phyloP scores from a whole-genome alignment of 1,140 invertebrate species.

The Pseudachorutes palmiensis region DNA sequence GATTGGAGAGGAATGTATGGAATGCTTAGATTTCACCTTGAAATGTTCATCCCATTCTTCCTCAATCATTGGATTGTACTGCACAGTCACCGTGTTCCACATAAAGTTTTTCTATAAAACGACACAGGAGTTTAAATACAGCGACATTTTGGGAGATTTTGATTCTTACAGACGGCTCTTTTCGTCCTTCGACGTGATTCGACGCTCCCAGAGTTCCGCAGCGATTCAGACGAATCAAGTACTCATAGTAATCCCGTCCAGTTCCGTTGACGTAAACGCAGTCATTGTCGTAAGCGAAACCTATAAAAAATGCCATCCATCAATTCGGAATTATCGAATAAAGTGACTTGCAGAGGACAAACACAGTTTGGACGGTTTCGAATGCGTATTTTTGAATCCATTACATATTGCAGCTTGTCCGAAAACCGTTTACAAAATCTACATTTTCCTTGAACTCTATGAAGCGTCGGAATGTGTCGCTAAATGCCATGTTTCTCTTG shows the following conservation, averaged over 20 bases:
- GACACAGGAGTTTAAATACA: slow-evolving; percentile 16
- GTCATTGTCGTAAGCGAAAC: slow-evolving; percentile 85
- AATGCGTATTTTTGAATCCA: too few relatives aligned
- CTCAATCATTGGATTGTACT: slow-evolving; percentile 87
- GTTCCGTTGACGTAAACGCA: slow-evolving; percentile 93
- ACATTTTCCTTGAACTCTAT: too few relatives aligned
- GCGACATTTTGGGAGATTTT: slow-evolving; percentile 4
- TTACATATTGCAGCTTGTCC: too few relatives aligned
- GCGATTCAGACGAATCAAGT: slow-evolving; percentile 82
- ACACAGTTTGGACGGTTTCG: too few relatives aligned
- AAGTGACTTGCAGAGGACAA: too few relatives aligned
- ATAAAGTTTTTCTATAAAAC: slow-evolving; percentile 73
- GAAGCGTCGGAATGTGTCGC: too few relatives aligned
- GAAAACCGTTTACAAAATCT: too few relatives aligned
- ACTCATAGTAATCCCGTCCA: slow-evolving; percentile 82
- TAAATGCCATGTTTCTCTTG: too few relatives aligned
- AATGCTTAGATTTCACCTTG: too few relatives aligned
- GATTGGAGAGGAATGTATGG: too few relatives aligned
- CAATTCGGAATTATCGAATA: too few relatives aligned
- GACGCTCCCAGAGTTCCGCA: slow-evolving; percentile 84
- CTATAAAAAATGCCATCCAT: slow-evolving; percentile 46
- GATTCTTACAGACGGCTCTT: slow-evolving; percentile 67
- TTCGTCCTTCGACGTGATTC: slow-evolving; percentile 70
- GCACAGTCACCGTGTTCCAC: slow-evolving; percentile 92
- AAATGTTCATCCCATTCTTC: slow-evolving; percentile 92